Conservation (phyloP, 2,797 vertebrate genomes). For the Austrolebias charrua region DNA sequence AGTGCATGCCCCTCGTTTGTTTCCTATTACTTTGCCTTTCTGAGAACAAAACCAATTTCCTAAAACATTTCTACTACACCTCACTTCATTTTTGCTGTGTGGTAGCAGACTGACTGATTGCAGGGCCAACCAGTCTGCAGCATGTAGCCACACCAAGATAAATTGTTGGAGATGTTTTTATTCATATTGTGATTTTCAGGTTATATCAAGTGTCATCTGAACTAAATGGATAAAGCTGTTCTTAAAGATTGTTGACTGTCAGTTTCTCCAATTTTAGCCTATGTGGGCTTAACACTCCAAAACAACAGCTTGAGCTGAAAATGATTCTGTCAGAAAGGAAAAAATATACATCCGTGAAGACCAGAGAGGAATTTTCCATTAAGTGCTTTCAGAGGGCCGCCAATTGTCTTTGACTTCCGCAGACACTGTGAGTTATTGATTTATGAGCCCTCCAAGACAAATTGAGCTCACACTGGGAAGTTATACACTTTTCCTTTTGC, state of each 20-base stretch:
- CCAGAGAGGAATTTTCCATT: constrained; percentile 52
- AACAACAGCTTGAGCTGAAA: constrained; percentile 30
- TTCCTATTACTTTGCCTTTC: constrained; percentile 11
- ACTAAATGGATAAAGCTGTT: constrained; percentile 29
- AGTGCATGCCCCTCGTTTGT: constrained; percentile 8
- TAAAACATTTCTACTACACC: constrained; percentile 14
- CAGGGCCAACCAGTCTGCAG: constrained; percentile 18
- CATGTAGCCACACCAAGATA: constrained; percentile 31
- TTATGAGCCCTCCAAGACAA: constrained; percentile 26
- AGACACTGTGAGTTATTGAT: constrained; percentile 45
- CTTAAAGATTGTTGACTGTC: constrained; percentile 52
- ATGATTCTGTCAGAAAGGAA: constrained; percentile 36
- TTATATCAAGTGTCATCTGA: constrained; percentile 34
- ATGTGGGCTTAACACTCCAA: constrained; percentile 23
- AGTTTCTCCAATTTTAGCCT: constrained; percentile 55
- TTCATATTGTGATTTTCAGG: constrained; percentile 16
- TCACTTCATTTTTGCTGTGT: constrained; percentile 1
- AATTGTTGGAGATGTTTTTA: constrained; percentile 23
- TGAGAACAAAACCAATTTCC: constrained; percentile 16
- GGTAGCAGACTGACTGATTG: constrained; percentile 26
- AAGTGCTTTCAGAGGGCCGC: constrained; percentile 36
- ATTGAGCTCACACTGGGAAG: constrained; percentile 29
- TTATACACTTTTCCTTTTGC: constrained; percentile 39
- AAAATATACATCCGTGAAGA: constrained; percentile 6
- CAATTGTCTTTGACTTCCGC: constrained; percentile 45